phyloP scores from a whole-genome alignment of 2,113 vertebrate species.

The Pantherophis guttatus region DNA sequence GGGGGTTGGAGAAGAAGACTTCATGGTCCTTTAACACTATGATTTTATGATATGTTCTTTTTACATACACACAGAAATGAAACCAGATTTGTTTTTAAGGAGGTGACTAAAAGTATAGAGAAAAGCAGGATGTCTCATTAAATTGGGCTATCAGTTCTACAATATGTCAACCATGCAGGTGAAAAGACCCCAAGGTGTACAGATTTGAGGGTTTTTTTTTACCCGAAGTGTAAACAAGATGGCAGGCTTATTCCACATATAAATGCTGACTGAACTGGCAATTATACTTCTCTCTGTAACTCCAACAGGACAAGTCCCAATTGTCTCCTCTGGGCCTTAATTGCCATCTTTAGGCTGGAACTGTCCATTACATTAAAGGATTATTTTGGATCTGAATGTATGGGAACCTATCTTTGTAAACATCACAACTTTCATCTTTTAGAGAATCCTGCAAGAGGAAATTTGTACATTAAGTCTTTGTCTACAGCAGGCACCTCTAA shows the following conservation, averaged over 20 bases:
- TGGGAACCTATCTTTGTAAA: not conserved
- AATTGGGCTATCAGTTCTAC: not conserved
- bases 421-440: not conserved
- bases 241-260: not conserved
- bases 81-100: not conserved
- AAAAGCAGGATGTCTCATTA: not conserved
- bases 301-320: not conserved
- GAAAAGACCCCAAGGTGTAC: not conserved
- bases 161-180: not conserved
- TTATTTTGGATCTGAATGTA: not conserved
- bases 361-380: not conserved
- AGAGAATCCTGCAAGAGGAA: not conserved
- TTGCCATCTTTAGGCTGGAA: not conserved
- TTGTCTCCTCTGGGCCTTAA: not conserved
- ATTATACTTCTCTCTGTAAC: not conserved
- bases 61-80: not conserved
- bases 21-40: not conserved
- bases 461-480: not conserved
- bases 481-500: not conserved
- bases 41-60: not conserved
- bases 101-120: not conserved
- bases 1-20: not conserved
- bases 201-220: not conserved
- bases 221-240: not conserved
- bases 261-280: not conserved